A percentile compares a stretch with the other conserved stretches of the same genome.
Conservation (phyloP, 1,140 invertebrate species). For the Sitobion miscanthi region DNA sequence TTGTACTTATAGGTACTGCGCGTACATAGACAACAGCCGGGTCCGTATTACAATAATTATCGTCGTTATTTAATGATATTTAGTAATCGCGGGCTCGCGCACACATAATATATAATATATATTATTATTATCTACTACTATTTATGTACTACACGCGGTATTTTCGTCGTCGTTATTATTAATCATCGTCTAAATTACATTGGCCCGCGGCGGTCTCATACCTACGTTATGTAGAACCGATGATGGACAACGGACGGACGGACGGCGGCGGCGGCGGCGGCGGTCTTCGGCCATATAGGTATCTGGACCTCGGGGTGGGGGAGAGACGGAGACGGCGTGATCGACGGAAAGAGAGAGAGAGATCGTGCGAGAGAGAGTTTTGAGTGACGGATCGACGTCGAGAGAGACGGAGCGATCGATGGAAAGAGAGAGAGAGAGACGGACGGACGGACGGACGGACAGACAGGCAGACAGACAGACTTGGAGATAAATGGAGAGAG, state of each 20-base stretch:
- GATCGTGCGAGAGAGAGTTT: not conserved
- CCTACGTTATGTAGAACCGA: not conserved
- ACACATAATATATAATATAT: not conserved
- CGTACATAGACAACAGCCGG: no score
- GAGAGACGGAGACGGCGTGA: not conserved
- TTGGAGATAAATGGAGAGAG: no score
- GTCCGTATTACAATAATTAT: not conserved
- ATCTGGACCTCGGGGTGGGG: no score
- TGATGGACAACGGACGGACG: not conserved
- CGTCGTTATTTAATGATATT: not conserved
- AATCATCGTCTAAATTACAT: conserved; percentile 30
- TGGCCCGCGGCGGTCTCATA: not conserved
- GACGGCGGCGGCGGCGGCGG: no score
- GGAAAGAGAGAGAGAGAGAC: not conserved
- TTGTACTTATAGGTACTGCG: not conserved
- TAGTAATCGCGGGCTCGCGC: not conserved
- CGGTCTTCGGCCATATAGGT: no score
- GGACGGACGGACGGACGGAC: not conserved
- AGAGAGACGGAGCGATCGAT: not conserved
- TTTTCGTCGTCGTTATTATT: conserved; percentile 37
- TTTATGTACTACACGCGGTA: not conserved
- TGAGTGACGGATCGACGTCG: not conserved
- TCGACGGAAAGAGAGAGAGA: not conserved
- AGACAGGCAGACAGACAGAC: no score
- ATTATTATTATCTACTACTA: conserved; percentile 11